Base-by-base conservation (phyloP, 2,888 invertebrate genomes). In the Thelaira solivaga region DNA sequence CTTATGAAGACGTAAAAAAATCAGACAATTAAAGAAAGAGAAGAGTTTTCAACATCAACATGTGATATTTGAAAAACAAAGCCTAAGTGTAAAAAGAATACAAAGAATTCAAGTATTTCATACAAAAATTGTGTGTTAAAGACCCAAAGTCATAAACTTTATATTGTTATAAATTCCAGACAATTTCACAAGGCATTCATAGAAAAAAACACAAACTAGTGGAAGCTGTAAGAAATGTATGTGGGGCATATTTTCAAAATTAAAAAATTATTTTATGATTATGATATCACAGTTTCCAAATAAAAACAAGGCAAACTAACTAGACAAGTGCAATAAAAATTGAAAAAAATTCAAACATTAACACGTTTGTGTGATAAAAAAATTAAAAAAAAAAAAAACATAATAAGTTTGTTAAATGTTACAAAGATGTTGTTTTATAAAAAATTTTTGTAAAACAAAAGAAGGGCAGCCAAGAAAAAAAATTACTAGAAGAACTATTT, bases 341-440 rank as follows among this genome's bases (percentile, higher is more conserved):
- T 4, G 4, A 41, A 41, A 36, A 31, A 69, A 65, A 41, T 78
- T 55, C 49, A 20, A 65, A 64, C 39, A 78, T 78, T 78, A 74
- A 78, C 78, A 78, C 74, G 73, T 74, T 51, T 65, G 73, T 74
- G 73, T 65, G 57, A 78, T 78, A 74, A 74, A 74, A 77, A 10
- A 16, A 43, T 22, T n/a, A 53, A 24, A 74, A 74, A 77, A 10
- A 16, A 43, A 29, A 16, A 53, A 24, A 49, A 16, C 13, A 11
- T 16, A 18, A 13, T 11, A 11, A 16, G 18, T 18, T 24, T 18
- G 8, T 26, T n/a, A 53, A 16, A 11, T 62, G 26, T 2, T 36
- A 5, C 53, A 26, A 24, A 55, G 45, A 7, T 22, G 43, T 20
- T 39, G 34, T 13, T 36, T 10, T 13, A 13, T 31, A 22, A 11